Percentiles rank a stretch among this genome's conserved stretches.
phyloP scores from a whole-genome alignment of 2,113 vertebrate genomes.

The Datnioides undecimradiatus region DNA sequence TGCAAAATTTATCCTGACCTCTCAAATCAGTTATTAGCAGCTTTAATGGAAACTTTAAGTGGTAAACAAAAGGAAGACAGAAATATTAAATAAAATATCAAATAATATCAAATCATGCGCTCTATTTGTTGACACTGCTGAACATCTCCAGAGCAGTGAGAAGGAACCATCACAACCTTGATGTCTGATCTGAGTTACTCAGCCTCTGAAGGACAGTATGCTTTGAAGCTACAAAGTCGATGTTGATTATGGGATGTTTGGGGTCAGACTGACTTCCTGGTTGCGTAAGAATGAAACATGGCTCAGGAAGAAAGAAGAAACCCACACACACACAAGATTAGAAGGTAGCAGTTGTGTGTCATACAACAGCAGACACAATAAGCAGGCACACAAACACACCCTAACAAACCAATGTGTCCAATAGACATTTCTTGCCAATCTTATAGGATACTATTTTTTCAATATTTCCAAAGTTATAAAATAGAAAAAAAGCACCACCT shows the following conservation, averaged over 20 bases:
- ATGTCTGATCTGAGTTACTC: slow-evolving; percentile 12
- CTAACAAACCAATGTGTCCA: background rate
- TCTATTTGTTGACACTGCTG: background rate
- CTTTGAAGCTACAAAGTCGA: slow-evolving; percentile 57
- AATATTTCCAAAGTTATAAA: background rate
- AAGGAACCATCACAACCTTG: background rate
- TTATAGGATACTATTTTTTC: too few species aligned
- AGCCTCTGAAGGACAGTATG: slow-evolving; percentile 21
- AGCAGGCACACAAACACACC: background rate
- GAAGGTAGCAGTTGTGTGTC: too few species aligned
- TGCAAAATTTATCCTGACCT: too few species aligned
- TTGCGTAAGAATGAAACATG: slow-evolving; percentile 52
- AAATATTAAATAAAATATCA: background rate
- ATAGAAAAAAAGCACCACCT: background rate
- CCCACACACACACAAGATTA: background rate
- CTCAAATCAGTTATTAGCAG: background rate
- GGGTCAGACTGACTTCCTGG: slow-evolving; percentile 68
- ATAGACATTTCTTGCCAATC: too few species aligned
- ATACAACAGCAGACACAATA: background rate
- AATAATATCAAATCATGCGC: background rate
- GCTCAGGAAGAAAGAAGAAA: slow-evolving; percentile 1
- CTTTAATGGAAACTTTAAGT: background rate
- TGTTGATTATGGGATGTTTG: slow-evolving; percentile 54
- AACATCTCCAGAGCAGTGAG: background rate
- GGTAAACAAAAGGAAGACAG: too few species aligned